phyloP scores from a whole-genome alignment of 2,113 vertebrate genomes.

The Ochotona curzoniae region DNA sequence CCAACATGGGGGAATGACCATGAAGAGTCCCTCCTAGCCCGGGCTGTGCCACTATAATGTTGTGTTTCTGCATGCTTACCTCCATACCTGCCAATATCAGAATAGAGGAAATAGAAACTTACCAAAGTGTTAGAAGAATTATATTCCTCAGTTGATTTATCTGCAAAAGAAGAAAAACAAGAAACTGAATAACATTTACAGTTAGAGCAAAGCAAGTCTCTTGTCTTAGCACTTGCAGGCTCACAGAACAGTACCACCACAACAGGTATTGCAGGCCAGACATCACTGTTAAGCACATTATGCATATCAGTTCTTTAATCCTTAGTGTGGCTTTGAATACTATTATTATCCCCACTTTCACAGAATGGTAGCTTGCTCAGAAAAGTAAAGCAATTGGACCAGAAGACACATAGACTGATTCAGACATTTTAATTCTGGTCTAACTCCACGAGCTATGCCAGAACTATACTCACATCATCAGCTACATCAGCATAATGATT shows the following conservation, averaged over 20 bases:
- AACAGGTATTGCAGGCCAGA: background rate
- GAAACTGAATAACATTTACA: slow-evolving; percentile 31
- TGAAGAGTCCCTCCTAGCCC: background rate
- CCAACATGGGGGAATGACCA: background rate
- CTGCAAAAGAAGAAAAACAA: slow-evolving; percentile 84
- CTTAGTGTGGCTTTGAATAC: background rate
- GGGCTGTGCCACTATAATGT: background rate
- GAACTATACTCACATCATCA: background rate
- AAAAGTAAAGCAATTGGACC: slow-evolving; percentile 33
- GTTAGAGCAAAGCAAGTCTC: background rate
- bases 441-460: slow-evolving; percentile 26
- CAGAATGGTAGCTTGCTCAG: background rate
- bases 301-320: background rate
- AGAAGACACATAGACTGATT: slow-evolving; percentile 4
- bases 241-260: slow-evolving; percentile 16
- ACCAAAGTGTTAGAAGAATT: slow-evolving; percentile 92
- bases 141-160: slow-evolving; percentile 94
- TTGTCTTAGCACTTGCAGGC: slow-evolving; percentile 11
- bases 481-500: background rate
- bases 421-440: slow-evolving; percentile 33
- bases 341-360: slow-evolving; percentile 22
- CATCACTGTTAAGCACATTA: background rate
- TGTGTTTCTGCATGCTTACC: background rate
- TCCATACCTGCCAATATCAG: background rate
- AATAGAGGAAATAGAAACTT: slow-evolving; percentile 80